These are phyloP conservation scores for Butorides virescens DNA, from an alignment of 2,113 vertebrate species.

Conservation along the genomic window DNA sequence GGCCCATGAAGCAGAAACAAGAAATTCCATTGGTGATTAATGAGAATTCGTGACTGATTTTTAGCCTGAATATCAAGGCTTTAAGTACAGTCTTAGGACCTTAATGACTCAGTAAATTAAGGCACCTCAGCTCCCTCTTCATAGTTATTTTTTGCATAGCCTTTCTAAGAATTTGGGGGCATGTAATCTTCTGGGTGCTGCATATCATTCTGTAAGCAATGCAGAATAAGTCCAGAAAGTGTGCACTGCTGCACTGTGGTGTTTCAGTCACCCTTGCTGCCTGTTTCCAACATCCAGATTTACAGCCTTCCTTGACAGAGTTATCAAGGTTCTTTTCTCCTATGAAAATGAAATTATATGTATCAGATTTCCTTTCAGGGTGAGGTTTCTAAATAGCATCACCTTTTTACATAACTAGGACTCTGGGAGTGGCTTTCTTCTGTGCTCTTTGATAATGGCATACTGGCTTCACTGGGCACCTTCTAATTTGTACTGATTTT, in stretches of 20 bases:
- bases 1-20: conserved; percentile 49
- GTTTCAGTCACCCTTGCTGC: conserved; percentile 39
- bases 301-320: conserved; percentile 35
- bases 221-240: conserved; percentile 58
- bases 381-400: conserved; percentile 42
- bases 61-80: conserved; percentile 36
- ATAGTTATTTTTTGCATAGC: neutral
- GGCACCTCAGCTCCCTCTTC: conserved; percentile 1
- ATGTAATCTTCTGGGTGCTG: conserved; percentile 32
- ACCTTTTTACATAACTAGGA: conserved; percentile 1
- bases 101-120: conserved; percentile 33
- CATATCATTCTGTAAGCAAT: conserved; percentile 35
- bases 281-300: conserved; percentile 52
- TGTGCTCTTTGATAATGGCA: neutral
- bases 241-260: conserved; percentile 8
- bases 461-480: neutral
- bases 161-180: conserved; percentile 44
- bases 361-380: conserved; percentile 38
- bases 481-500: conserved; percentile 6
- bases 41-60: conserved; percentile 36
- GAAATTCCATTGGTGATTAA: conserved; percentile 37
- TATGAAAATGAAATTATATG: conserved; percentile 52
- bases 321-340: conserved; percentile 27
- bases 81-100: neutral
- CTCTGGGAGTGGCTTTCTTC: neutral